These are phyloP conservation scores for Eupithecia inturbata DNA, from an alignment of 2,888 invertebrate genomes.

Conservation along the genomic window DNA sequence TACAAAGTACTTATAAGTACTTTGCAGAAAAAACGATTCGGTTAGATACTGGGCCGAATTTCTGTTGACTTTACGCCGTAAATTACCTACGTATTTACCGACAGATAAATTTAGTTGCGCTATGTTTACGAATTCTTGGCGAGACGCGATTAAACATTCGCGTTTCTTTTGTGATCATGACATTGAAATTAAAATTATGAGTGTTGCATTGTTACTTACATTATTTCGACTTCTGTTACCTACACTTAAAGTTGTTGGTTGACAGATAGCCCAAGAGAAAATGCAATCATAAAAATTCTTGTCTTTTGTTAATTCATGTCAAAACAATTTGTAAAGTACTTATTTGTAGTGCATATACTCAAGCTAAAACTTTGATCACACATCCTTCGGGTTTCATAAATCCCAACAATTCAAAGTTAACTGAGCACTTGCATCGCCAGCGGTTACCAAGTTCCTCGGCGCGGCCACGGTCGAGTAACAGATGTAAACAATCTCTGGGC, in stretches of 20 bases:
- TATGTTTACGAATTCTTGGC: conserved; percentile 42
- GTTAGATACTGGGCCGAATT: background rate
- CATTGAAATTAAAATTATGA: conserved; percentile 29
- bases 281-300: background rate
- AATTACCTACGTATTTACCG: conserved; percentile 38
- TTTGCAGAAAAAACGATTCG: too few species aligned
- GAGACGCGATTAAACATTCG: conserved; percentile 33
- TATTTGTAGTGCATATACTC: background rate
- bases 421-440: conserved; percentile 66
- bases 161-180: conserved; percentile 33
- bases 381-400: conserved; percentile 32
- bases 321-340: background rate
- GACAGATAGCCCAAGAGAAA: background rate
- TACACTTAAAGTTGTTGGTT: background rate
- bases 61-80: background rate
- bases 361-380: conserved; percentile 4
- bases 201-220: conserved; percentile 1
- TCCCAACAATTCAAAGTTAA: conserved; percentile 57
- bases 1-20: too few species aligned
- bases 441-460: conserved; percentile 79
- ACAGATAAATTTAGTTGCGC: conserved; percentile 37
- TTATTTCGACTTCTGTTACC: conserved; percentile 1
- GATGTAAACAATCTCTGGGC: conserved; percentile 83
- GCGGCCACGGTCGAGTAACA: conserved; percentile 76
- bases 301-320: background rate